Evolutionary conservation across 2,797 vertebrate species (phyloP).

Genomic region (Acomys russatus): DNA sequence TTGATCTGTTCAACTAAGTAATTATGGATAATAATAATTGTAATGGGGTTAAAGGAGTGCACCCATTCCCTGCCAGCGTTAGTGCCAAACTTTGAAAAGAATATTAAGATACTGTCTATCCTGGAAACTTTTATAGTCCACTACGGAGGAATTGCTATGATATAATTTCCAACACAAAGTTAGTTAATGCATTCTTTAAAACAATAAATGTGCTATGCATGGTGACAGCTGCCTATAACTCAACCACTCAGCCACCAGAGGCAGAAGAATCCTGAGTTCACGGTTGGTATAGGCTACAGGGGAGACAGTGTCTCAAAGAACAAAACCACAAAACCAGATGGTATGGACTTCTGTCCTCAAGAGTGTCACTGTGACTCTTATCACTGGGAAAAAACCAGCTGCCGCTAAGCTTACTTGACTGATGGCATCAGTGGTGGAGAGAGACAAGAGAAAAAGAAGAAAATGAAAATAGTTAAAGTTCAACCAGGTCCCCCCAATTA

Average conservation of each 20-base stretch:
- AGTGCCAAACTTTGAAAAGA: slow-evolving; percentile 27
- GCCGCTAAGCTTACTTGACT: neutral
- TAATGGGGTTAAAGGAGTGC: too few relatives aligned
- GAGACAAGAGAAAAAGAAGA: neutral
- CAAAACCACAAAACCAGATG: neutral
- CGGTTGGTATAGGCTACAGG: neutral
- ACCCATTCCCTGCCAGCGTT: neutral
- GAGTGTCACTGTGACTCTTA: neutral
- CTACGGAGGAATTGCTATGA: neutral
- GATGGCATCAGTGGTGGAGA: neutral
- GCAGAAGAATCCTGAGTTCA: neutral
- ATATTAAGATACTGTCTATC: neutral
- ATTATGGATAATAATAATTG: neutral
- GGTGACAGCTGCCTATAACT: neutral
- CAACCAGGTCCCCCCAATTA: neutral
- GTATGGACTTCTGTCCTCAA: neutral
- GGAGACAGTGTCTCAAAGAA: neutral
- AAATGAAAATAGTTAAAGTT: neutral
- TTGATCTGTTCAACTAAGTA: slow-evolving; percentile 11
- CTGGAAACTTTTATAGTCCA: slow-evolving; percentile 14
- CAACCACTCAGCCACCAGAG: neutral
- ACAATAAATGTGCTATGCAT: neutral
- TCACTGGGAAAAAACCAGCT: slow-evolving; percentile 22
- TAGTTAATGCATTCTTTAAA: slow-evolving; percentile 34
- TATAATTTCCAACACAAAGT: slow-evolving; percentile 23